A percentile compares a stretch with the other conserved stretches of the same genome.
Evolutionary conservation across 2,113 vertebrate genomes (phyloP).

Genomic region (Hippocampus comes): DNA sequence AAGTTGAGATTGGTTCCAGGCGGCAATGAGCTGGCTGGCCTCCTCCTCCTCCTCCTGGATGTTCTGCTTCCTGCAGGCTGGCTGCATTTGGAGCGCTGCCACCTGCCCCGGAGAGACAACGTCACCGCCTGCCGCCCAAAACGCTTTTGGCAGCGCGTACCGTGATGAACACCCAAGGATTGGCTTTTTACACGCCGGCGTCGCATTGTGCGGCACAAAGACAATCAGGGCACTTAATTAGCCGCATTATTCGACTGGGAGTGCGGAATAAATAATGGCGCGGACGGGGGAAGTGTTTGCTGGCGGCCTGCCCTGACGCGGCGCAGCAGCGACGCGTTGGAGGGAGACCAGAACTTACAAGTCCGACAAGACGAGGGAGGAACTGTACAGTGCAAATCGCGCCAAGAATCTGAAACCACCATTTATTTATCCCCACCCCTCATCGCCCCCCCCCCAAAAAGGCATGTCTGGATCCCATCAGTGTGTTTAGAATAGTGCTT

Average conservation of each 20-base stretch:
- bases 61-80: conserved; percentile 51
- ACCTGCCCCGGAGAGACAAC: conserved; percentile 51
- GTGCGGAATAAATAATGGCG: conserved; percentile 21
- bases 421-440: not conserved
- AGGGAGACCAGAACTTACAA: conserved; percentile 1
- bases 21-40: too few species aligned
- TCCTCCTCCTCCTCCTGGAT: conserved; percentile 38
- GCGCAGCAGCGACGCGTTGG: conserved; percentile 23
- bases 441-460: not conserved
- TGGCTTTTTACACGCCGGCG: conserved; percentile 35
- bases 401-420: not conserved
- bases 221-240: conserved; percentile 61
- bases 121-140: conserved; percentile 37
- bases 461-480: not conserved
- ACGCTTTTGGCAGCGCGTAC: conserved; percentile 45
- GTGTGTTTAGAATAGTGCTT: not conserved
- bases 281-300: conserved; percentile 12
- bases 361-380: conserved; percentile 1
- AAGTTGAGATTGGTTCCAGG: too few species aligned
- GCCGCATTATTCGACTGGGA: conserved; percentile 35
- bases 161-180: conserved; percentile 50
- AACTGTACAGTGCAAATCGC: not conserved
- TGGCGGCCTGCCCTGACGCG: conserved; percentile 32
- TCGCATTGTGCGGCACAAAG: conserved; percentile 37
- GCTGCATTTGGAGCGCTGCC: conserved; percentile 43